A percentile compares a stretch with the other conserved stretches of the same genome.
Conservation (phyloP, 1,140 invertebrate genomes). For the Drosophila nasuta region DNA sequence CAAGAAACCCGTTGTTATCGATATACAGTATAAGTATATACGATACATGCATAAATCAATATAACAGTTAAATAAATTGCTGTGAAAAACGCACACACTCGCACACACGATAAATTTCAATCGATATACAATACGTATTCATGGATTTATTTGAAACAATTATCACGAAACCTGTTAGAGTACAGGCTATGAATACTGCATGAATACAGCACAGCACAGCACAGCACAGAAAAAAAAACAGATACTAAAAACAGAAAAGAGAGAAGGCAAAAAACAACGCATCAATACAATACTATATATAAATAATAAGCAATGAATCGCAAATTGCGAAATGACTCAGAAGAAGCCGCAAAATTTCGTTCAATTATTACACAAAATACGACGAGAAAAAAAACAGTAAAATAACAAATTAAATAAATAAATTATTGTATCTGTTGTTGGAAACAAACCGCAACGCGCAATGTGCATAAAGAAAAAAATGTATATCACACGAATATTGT, state of each 20-base stretch:
- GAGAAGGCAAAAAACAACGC: background rate
- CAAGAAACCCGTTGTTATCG: slow-evolving; percentile 18
- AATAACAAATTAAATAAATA: slow-evolving; percentile 20
- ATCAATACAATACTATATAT: slow-evolving; percentile 20
- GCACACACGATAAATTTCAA: slow-evolving; percentile 22
- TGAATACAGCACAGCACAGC: slow-evolving; percentile 8
- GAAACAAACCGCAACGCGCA: slow-evolving; percentile 20
- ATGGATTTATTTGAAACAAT: slow-evolving; percentile 13
- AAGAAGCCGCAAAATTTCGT: slow-evolving; percentile 27
- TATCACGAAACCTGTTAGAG: slow-evolving; percentile 23
- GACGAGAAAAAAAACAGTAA: background rate
- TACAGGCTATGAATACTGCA: slow-evolving; percentile 18
- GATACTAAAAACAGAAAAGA: too few relatives aligned
- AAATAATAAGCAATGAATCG: slow-evolving; percentile 32
- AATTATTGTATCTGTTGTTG: slow-evolving; percentile 33
- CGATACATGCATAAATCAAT: slow-evolving; percentile 11
- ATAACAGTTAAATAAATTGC: slow-evolving; percentile 19
- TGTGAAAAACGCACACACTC: slow-evolving; percentile 1
- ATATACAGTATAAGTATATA: background rate
- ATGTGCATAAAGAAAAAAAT: slow-evolving; percentile 10
- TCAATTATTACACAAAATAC: slow-evolving; percentile 15
- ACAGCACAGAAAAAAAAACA: background rate
- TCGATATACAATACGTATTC: slow-evolving; percentile 12
- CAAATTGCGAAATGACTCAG: slow-evolving; percentile 39
- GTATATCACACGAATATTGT: slow-evolving; percentile 28